These are phyloP conservation scores for Perizoma affinitatum DNA, from an alignment of 2,888 invertebrate genomes.

Conservation along the genomic window DNA sequence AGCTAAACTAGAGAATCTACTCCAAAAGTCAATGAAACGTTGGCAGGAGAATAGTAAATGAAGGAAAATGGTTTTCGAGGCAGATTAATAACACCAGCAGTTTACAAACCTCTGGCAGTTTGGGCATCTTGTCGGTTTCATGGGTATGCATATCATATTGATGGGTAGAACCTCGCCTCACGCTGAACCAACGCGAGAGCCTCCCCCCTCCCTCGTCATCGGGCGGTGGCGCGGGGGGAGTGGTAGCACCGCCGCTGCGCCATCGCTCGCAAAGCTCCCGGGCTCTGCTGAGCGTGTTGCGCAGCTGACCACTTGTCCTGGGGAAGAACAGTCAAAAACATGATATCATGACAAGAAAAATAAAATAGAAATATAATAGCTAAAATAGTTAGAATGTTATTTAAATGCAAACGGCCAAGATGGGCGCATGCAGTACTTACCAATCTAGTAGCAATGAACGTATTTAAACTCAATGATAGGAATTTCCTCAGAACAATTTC, in stretches of 20 bases:
- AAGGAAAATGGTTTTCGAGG: too few relatives aligned
- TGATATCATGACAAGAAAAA: background rate
- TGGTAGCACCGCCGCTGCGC: constrained; percentile 79
- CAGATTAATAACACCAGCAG: background rate
- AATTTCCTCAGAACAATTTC: background rate
- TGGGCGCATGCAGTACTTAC: background rate
- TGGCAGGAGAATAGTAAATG: too few relatives aligned
- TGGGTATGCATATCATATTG: constrained; percentile 89
- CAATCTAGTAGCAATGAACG: constrained; percentile 12
- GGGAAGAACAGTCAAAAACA: constrained; percentile 8
- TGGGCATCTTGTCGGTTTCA: constrained; percentile 88
- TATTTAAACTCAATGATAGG: constrained; percentile 1
- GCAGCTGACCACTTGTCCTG: constrained; percentile 90
- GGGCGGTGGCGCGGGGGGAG: constrained; percentile 73
- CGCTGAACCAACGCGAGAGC: constrained; percentile 95
- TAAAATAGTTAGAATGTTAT: constrained; percentile 1
- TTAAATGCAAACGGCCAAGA: background rate
- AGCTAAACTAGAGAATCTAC: background rate
- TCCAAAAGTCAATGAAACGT: too few relatives aligned
- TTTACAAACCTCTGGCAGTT: constrained; percentile 88
- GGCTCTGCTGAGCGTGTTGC: constrained; percentile 92
- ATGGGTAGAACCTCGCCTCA: constrained; percentile 91
- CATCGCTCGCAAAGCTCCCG: constrained; percentile 93
- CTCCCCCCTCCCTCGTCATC: constrained; percentile 88
- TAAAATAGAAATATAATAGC: too few relatives aligned